Evolutionary conservation across 2,113 vertebrate genomes (phyloP), one percentile per base, ranked within the genome.

Genomic region (Rhinogobius similis): DNA sequence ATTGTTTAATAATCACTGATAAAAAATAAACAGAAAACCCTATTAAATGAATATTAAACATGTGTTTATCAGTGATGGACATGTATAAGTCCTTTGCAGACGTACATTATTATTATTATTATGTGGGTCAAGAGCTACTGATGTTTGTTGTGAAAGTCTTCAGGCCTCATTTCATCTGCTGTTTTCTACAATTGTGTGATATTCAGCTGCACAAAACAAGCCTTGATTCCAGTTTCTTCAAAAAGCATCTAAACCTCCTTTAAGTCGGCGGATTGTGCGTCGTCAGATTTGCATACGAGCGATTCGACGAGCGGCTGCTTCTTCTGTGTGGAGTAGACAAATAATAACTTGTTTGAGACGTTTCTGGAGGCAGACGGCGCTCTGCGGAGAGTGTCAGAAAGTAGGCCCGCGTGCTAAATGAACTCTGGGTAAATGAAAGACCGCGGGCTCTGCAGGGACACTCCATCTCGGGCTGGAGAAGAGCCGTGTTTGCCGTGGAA

Each of bases 371-470:
- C 10, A 5, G 68, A 64, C 20, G 41, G 62, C 62, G 26, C 56
- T 65, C 75, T 67, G 74, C 70, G 79, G 39, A 13, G 48, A 67
- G 43, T 1, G 32, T 65, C 32, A 36, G 58, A 72, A 70, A 69
- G 11, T 24, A 32, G 48, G 32, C 23, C 63, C 1, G 41, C 8
- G 46, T 72, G 74, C 41, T 52, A 76, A 80, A 81, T 82, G 23
- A 72, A 68, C 78, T 68, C 76, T 63, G 65, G 23, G 65, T 76
- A 73, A 86, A 86, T 82, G 29, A 77, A 78, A 78, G 73, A 76
- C 52, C 53, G 4, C 65, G n/a, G 65, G 72, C 62, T 62, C 56
- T 67, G 56, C 55, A 56, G 70, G 84, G 70, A 72, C 73, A 58
- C 66, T 87, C 74, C 14, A 72, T 83, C 82, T 70, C 72, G 66